Conservation (phyloP, 2,888 invertebrate species). For the Liposcelis brunnea region DNA sequence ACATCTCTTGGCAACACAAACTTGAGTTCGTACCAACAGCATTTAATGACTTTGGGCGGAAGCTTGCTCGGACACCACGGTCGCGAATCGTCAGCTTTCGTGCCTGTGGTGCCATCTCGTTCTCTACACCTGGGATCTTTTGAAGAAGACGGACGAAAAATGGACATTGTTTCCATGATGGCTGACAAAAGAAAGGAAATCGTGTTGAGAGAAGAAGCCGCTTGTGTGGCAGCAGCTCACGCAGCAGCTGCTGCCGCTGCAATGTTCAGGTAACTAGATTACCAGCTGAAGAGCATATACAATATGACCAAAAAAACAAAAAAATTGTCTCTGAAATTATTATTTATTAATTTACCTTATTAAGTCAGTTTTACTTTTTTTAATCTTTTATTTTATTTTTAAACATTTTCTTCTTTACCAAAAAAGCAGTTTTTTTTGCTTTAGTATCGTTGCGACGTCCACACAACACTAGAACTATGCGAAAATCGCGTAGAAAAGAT, state of each 20-base stretch:
- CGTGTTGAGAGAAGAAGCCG: constrained; percentile 53
- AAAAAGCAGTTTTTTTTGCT: too few species aligned
- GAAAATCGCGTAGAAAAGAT: too few species aligned
- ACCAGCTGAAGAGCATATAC: constrained; percentile 16
- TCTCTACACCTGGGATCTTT: constrained; percentile 47
- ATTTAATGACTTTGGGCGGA: background rate
- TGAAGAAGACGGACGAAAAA: constrained; percentile 14
- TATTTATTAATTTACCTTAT: too few species aligned
- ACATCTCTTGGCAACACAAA: background rate
- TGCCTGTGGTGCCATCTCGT: constrained; percentile 69
- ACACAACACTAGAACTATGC: too few species aligned
- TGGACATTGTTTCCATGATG: constrained; percentile 8
- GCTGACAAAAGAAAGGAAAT: constrained; percentile 44
- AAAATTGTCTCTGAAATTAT: constrained; percentile 13
- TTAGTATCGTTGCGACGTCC: too few species aligned
- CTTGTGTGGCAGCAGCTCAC: constrained; percentile 28
- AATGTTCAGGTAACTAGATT: constrained; percentile 30
- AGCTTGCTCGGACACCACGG: constrained; percentile 2
- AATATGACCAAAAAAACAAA: constrained; percentile 20
- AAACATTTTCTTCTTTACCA: too few species aligned
- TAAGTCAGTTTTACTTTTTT: too few species aligned
- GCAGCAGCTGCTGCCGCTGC: constrained; percentile 28
- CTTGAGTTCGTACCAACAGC: constrained; percentile 1
- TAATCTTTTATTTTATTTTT: too few species aligned
- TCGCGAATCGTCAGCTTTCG: constrained; percentile 69